Evolutionary conservation across 2,113 vertebrate genomes (phyloP), one percentile per base, ranked within the genome.

Genomic region (Dasyornis broadbenti): DNA sequence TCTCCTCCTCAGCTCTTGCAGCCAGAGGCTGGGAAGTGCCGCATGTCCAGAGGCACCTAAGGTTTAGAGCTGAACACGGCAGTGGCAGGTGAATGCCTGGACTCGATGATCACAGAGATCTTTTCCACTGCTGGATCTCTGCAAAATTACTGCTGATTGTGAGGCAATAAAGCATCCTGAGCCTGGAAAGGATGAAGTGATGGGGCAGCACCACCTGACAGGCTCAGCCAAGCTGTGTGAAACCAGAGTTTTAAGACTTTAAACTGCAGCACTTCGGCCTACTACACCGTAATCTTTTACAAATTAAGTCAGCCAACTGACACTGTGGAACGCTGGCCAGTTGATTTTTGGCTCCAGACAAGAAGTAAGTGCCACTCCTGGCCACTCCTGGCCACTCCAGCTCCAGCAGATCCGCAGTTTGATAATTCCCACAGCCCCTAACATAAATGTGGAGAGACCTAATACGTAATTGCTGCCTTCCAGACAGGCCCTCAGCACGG

Each of bases 171-270:
- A 12, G 9, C 49, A 73, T 17, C 50, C 60, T 42, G 54, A 73
- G 23, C 45, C 28, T 7, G 35, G 35, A 9, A 40, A 77, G 39
- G 39, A n/a, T 30, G 18, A 53, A 66, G 42, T 6, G 16, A 14
- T 65, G 37, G 30, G 50, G 37, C 61, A 84, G 39, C 15, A 30
- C 18, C 9, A 27, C 31, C 12, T 23, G 3, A 22, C 0, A 56
- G 1, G 1, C 15, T 15, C 72, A 35, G 33, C 11, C n/a, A 57
- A 53, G 24, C 13, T 33, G 10, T 1, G 7, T 0, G 2, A 90
- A 84, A 86, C 1, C 15, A 50, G 13, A 79, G 15, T 50, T 72
- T 59, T 35, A 73, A 80, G 20, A 52, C 40, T 33, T 77, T 8
- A n/a, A 24, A 57, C 52, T 35, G 20, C 3, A 27, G 20, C 13